phyloP scores from a whole-genome alignment of 2,797 vertebrate species.

The Clarias platycephalus region DNA sequence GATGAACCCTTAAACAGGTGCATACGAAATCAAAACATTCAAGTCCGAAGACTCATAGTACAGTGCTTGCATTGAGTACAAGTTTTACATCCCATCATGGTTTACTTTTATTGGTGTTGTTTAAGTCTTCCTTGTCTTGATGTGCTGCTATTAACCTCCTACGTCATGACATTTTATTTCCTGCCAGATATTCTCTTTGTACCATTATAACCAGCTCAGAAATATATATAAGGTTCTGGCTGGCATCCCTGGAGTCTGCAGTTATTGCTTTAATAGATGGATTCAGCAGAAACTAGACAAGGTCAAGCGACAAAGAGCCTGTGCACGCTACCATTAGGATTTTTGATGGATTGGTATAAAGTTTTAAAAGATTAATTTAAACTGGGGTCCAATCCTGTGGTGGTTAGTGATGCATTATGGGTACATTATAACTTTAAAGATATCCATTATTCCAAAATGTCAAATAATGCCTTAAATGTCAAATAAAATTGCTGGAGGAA shows the following conservation, averaged over 20 bases:
- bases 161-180: neutral
- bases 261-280: conserved; percentile 11
- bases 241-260: neutral
- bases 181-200: neutral
- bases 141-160: neutral
- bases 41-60: neutral
- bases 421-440: neutral
- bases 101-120: neutral
- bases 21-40: neutral
- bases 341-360: conserved; percentile 12
- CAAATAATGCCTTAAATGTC: neutral
- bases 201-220: neutral
- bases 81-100: neutral
- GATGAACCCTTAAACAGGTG: neutral
- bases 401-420: neutral
- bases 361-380: conserved; percentile 12
- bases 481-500: neutral
- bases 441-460: neutral
- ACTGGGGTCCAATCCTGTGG: neutral
- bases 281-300: conserved; percentile 25
- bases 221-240: neutral
- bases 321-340: neutral
- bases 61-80: neutral
- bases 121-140: neutral
- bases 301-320: neutral